phyloP scores from a whole-genome alignment of 2,113 vertebrate genomes.

The Lepisosteus oculatus region DNA sequence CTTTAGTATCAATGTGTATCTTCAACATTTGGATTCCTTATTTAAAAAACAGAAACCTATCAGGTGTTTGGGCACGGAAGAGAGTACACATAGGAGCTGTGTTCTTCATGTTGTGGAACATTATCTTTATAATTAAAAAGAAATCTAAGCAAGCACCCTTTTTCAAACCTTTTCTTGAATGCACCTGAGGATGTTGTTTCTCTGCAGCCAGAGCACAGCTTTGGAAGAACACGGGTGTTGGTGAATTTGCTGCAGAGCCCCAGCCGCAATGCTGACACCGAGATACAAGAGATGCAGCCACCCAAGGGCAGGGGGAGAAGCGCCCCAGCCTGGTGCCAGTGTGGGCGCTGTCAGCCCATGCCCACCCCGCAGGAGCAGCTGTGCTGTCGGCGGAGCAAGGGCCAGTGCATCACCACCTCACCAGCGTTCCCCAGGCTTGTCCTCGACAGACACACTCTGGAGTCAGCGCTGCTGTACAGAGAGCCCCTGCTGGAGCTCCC shows the following conservation, averaged over 20 bases:
- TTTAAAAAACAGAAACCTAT: too few species aligned
- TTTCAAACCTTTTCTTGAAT: not conserved
- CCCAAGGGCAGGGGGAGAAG: not conserved
- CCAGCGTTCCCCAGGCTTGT: slow-evolving; percentile 58
- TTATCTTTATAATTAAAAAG: too few species aligned
- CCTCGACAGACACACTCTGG: slow-evolving; percentile 51
- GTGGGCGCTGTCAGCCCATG: slow-evolving; percentile 45
- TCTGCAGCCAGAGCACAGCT: slow-evolving; percentile 37
- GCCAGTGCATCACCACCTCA: slow-evolving; percentile 59
- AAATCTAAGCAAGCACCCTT: too few species aligned
- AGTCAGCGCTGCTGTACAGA: slow-evolving; percentile 60
- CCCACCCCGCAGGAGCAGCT: slow-evolving; percentile 57
- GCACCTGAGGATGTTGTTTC: not conserved
- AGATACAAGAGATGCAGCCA: slow-evolving; percentile 7
- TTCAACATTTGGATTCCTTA: too few species aligned
- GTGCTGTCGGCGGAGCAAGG: slow-evolving; percentile 59
- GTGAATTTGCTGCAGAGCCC: slow-evolving; percentile 35
- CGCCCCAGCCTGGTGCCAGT: slow-evolving; percentile 62
- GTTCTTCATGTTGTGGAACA: too few species aligned
- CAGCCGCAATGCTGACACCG: not conserved
- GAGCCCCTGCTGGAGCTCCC: slow-evolving; percentile 56
- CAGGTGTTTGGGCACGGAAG: too few species aligned
- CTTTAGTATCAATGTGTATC: too few species aligned
- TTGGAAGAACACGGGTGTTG: slow-evolving; percentile 37
- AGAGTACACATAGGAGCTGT: too few species aligned